Base-by-base conservation (phyloP, 2,113 vertebrate species). In the Oreochromis aureus region DNA sequence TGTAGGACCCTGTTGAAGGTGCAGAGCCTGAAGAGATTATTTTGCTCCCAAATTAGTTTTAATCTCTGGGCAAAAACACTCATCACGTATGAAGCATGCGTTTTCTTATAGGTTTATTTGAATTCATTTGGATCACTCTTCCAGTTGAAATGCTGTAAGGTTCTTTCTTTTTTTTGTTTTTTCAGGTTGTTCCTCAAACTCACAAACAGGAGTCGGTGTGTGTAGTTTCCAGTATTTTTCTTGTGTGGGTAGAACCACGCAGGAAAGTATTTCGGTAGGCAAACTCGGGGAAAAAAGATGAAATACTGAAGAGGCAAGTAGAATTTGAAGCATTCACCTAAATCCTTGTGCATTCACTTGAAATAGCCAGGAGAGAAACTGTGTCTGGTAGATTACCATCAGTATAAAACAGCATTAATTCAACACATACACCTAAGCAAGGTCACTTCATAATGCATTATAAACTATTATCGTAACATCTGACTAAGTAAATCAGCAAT, bases 231-330 rank as follows among this genome's bases (percentile, higher is more conserved):
- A 80, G 3, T 32, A 69, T 61, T 82, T 82, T 81, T 79, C 24
- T 87, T 87, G 69, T 73, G 79, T 48, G 69, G 85, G 41, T 76
- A 11, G 46, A 76, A 61, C 83, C 73, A 32, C 1, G 16, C 16
- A 63, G 84, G 80, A 86, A 91, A 91, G 39, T 78, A 88, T 89
- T 30, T 82, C 24, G 80, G 87, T 41, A 85, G 87, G n/a, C 59
- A 76, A 76, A 63, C 69, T 73, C 6, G 6, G 19, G 10, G 61
- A 2, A 80, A 56, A 39, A 48, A 83, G 61, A 81, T 81, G 71
- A 83, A 87, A 87, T 24, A 44, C 69, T 56, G 61, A 18, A 56
- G 61, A 78, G 56, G 44, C 58, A 34, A 71, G 66, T 27, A 63
- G 56, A 89, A 87, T 78, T 7, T 41, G 16, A 48, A 81, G 56